These are phyloP conservation scores for Halictus quadricinctus DNA, from an alignment of 2,888 invertebrate species.

Conservation along the genomic window DNA sequence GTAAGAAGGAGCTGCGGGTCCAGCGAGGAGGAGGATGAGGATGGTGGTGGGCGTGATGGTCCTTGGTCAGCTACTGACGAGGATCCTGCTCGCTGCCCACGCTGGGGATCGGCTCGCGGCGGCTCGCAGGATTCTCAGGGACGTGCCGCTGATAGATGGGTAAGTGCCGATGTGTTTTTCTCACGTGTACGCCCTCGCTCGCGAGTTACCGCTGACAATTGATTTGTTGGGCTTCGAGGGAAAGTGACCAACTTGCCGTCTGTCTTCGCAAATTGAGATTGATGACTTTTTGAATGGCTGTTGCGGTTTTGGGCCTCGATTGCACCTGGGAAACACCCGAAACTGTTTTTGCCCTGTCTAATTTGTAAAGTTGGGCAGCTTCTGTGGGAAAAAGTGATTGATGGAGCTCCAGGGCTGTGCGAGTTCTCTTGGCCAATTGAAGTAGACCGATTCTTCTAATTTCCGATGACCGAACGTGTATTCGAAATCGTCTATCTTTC, in stretches of 20 bases:
- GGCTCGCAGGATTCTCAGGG: slow-evolving; percentile 78
- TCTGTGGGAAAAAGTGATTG: not conserved
- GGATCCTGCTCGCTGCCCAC: slow-evolving; percentile 79
- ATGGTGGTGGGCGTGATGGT: slow-evolving; percentile 81
- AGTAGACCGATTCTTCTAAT: not conserved
- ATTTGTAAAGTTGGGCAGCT: not conserved
- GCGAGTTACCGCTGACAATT: not conserved
- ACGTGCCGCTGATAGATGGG: slow-evolving; percentile 80
- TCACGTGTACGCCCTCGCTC: not conserved
- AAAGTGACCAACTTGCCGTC: not conserved
- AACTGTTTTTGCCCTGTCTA: not conserved
- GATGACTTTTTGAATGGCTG: not conserved
- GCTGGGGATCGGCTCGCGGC: slow-evolving; percentile 80
- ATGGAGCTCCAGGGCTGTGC: not conserved
- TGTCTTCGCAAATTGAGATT: slow-evolving; percentile 6
- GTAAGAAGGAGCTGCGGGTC: slow-evolving; percentile 77
- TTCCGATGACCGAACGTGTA: not conserved
- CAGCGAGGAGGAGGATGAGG: slow-evolving; percentile 82
- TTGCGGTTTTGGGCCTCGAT: not conserved
- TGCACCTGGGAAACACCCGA: not conserved
- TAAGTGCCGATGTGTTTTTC: slow-evolving; percentile 60
- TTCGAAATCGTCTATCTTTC: not conserved
- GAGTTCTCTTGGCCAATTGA: not conserved
- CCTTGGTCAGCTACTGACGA: slow-evolving; percentile 81
- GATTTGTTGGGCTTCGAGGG: not conserved